phyloP scores from a whole-genome alignment of 2,888 invertebrate genomes.

The Pherbina coryleti region DNA sequence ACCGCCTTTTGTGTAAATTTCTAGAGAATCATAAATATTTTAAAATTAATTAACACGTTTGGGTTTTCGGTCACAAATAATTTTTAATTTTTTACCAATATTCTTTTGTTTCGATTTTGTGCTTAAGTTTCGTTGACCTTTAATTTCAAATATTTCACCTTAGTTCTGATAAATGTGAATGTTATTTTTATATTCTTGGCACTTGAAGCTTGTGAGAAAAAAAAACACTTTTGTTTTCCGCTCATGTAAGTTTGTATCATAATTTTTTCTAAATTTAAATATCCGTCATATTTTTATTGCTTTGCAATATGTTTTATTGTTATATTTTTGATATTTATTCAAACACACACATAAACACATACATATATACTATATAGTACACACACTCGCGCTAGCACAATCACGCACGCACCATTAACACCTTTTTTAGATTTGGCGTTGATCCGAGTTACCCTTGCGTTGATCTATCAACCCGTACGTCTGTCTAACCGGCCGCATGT shows the following conservation, averaged over 20 bases:
- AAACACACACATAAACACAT: background rate
- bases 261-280: too few species aligned
- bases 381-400: background rate
- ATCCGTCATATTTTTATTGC: background rate
- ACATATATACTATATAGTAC: too few species aligned
- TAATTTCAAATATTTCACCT: background rate
- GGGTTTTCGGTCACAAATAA: background rate
- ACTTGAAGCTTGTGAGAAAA: background rate
- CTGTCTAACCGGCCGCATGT: background rate
- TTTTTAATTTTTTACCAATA: constrained; percentile 4
- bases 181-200: background rate
- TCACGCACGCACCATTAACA: constrained; percentile 18
- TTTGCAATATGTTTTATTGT: constrained; percentile 31
- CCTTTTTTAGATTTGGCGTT: constrained; percentile 4
- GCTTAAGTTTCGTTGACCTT: background rate
- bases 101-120: background rate
- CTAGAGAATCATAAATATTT: background rate
- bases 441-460: constrained; percentile 16
- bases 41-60: background rate
- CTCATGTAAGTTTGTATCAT: constrained; percentile 1
- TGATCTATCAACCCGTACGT: background rate
- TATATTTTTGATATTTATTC: constrained; percentile 21
- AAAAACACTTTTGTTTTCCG: constrained; percentile 22
- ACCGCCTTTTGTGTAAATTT: background rate
- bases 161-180: background rate